Conservation (phyloP, 2,888 invertebrate genomes). For the Tinea pellionella region DNA sequence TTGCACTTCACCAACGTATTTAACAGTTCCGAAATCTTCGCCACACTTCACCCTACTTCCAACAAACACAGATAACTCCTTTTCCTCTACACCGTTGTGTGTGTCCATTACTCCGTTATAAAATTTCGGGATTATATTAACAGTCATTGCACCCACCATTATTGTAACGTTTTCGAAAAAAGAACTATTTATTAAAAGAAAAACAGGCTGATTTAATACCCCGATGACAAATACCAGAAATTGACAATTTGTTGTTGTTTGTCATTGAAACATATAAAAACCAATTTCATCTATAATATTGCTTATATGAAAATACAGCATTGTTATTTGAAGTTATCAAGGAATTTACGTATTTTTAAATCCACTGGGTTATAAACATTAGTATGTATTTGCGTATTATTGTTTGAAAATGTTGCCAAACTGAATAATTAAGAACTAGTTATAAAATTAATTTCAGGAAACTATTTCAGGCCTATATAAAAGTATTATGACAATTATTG, state of each 20-base stretch:
- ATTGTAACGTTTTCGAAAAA: slow-evolving; percentile 56
- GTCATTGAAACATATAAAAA: slow-evolving; percentile 19
- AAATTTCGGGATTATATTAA: slow-evolving; percentile 66
- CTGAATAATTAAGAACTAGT: neutral
- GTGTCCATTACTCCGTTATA: slow-evolving; percentile 60
- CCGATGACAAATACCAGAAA: slow-evolving; percentile 12
- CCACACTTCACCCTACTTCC: slow-evolving; percentile 54
- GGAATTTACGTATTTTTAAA: neutral
- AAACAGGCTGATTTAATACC: slow-evolving; percentile 32
- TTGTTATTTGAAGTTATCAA: neutral
- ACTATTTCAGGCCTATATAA: neutral
- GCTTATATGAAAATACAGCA: neutral
- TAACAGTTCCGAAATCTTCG: slow-evolving; percentile 67
- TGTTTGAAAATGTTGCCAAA: neutral
- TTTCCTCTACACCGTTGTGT: slow-evolving; percentile 57
- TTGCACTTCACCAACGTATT: slow-evolving; percentile 80
- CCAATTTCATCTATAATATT: neutral
- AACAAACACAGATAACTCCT: slow-evolving; percentile 57
- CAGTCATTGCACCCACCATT: slow-evolving; percentile 69
- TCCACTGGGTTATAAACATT: neutral
- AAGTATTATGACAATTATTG: neutral
- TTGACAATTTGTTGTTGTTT: slow-evolving; percentile 22
- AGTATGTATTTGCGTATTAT: neutral
- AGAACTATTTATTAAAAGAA: slow-evolving; percentile 55
- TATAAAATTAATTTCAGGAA: neutral